phyloP scores from a whole-genome alignment of 2,888 invertebrate species.

The Drosophila cyrtoloma region DNA sequence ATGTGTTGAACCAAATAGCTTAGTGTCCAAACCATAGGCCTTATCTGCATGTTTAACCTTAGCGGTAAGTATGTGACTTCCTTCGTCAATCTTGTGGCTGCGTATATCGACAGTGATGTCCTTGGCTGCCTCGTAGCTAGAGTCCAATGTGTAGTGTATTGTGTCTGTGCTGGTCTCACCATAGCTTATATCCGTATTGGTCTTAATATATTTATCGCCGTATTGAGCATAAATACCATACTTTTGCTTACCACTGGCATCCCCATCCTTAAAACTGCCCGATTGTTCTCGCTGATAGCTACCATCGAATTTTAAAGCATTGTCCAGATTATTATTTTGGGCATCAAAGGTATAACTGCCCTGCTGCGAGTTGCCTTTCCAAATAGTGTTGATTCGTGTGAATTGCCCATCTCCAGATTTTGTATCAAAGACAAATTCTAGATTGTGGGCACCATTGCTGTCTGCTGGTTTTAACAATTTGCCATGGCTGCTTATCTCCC shows the following conservation, averaged over 20 bases:
- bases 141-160: constrained; percentile 85
- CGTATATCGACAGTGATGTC: constrained; percentile 86
- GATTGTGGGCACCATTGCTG: constrained; percentile 43
- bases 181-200: constrained; percentile 79
- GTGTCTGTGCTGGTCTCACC: constrained; percentile 84
- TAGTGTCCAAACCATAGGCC: constrained; percentile 87
- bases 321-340: constrained; percentile 59
- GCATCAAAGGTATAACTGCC: constrained; percentile 72
- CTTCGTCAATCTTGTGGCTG: constrained; percentile 75
- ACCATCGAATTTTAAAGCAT: constrained; percentile 76
- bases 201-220: constrained; percentile 84
- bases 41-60: constrained; percentile 87
- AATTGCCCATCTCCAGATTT: constrained; percentile 68
- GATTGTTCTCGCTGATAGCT: constrained; percentile 69
- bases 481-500: constrained; percentile 81
- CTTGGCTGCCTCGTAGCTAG: constrained; percentile 86
- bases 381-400: constrained; percentile 58
- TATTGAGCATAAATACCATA: constrained; percentile 64
- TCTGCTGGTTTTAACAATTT: constrained; percentile 79
- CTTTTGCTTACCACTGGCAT: constrained; percentile 62
- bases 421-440: constrained; percentile 65
- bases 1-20: constrained; percentile 86
- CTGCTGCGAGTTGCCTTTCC: constrained; percentile 67
- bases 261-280: constrained; percentile 56
- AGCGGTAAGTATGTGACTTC: constrained; percentile 84